phyloP scores from a whole-genome alignment of 2,113 vertebrate species.

The Myocastor coypus region DNA sequence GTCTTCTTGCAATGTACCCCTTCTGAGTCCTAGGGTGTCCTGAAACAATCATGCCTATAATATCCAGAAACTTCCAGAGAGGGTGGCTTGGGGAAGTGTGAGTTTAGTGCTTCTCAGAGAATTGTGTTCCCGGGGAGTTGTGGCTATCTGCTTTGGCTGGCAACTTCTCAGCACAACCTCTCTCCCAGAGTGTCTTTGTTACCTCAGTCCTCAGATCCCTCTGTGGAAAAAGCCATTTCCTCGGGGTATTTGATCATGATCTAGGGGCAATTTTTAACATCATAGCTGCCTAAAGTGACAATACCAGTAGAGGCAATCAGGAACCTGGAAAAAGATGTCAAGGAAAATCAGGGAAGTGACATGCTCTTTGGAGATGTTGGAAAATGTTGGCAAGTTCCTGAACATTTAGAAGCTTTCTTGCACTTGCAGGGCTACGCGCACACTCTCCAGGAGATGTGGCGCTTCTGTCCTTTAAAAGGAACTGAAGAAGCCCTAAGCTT shows the following conservation, averaged over 20 bases:
- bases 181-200: not conserved
- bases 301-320: not conserved
- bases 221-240: not conserved
- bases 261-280: not conserved
- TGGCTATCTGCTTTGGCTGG: not conserved
- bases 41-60: not conserved
- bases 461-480: not conserved
- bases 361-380: not conserved
- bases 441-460: not conserved
- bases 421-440: accelerated
- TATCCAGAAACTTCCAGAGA: not conserved
- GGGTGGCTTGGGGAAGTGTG: accelerated
- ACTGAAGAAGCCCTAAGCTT: not conserved
- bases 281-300: not conserved
- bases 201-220: not conserved
- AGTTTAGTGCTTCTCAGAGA: not conserved
- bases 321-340: not conserved
- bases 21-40: not conserved
- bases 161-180: not conserved
- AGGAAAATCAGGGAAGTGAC: not conserved
- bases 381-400: constrained; percentile 1
- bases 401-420: not conserved
- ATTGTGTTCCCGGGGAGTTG: not conserved
- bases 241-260: not conserved
- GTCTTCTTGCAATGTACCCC: not conserved